These are phyloP conservation scores for Typhlichthys subterraneus DNA, from an alignment of 2,797 vertebrate genomes.

Conservation along the genomic window DNA sequence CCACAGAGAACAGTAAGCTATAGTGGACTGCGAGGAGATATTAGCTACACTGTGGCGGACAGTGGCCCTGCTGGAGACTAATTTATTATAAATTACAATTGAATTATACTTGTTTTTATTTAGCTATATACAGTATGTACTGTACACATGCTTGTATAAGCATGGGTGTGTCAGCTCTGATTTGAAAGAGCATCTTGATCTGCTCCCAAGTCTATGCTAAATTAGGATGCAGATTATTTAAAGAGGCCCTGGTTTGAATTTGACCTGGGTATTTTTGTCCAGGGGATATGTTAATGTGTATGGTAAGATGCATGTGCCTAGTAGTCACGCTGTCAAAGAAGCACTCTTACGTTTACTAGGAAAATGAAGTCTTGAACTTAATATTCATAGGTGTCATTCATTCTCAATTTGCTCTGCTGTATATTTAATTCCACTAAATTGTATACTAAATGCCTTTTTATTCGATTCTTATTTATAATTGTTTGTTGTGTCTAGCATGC, in stretches of 20 bases:
- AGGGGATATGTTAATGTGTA: slow-evolving; percentile 59
- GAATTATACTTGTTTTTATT: slow-evolving; percentile 40
- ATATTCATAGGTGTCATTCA: slow-evolving; percentile 11
- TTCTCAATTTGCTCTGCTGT: slow-evolving; percentile 8
- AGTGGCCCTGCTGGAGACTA: slow-evolving; percentile 44
- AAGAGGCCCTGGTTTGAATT: slow-evolving; percentile 67
- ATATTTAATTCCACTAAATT: slow-evolving; percentile 10
- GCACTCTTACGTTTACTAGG: slow-evolving; percentile 40
- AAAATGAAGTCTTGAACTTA: slow-evolving; percentile 25
- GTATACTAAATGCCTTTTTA: slow-evolving; percentile 18
- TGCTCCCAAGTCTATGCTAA: slow-evolving; percentile 62
- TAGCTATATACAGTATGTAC: neutral
- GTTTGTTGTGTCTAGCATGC: neutral
- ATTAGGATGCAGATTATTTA: slow-evolving; percentile 75
- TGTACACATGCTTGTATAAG: slow-evolving; percentile 28
- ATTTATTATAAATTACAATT: slow-evolving; percentile 42
- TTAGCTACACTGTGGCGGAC: slow-evolving; percentile 27
- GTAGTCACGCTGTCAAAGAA: slow-evolving; percentile 36
- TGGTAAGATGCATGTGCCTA: slow-evolving; percentile 34
- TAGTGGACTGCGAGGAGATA: slow-evolving; percentile 3
- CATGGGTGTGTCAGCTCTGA: slow-evolving; percentile 57
- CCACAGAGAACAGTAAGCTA: too few relatives aligned
- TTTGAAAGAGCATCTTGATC: slow-evolving; percentile 68
- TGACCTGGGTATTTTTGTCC: slow-evolving; percentile 60
- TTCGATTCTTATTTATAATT: slow-evolving; percentile 14